A percentile compares a stretch with the other conserved stretches of the same genome.
Evolutionary conservation across 2,797 vertebrate species (phyloP).

Genomic region (Sciurus carolinensis): DNA sequence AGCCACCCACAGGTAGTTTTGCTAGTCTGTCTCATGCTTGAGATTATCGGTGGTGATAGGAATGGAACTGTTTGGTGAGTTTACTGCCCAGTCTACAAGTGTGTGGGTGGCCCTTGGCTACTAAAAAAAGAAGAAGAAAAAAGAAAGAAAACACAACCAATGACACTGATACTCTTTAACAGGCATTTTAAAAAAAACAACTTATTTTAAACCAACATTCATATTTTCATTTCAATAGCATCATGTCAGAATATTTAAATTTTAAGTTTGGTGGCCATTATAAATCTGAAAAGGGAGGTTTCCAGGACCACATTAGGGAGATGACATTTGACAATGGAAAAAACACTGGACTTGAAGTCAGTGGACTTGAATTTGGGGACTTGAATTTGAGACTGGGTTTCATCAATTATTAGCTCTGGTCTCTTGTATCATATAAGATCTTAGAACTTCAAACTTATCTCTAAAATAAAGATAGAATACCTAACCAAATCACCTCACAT

Average conservation of each 20-base stretch:
- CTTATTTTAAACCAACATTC: not conserved
- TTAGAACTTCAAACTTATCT: not conserved
- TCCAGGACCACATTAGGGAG: not conserved
- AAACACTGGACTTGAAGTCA: not conserved
- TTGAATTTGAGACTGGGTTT: not conserved
- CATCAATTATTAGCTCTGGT: not conserved
- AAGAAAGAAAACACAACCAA: no score
- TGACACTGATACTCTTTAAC: not conserved
- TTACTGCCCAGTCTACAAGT: not conserved
- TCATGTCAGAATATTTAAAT: not conserved
- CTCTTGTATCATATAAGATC: not conserved
- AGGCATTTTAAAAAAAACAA: not conserved
- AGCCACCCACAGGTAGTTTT: not conserved
- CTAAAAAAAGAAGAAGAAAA: not conserved
- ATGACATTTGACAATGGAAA: not conserved
- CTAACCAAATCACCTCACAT: not conserved
- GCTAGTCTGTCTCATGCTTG: not conserved
- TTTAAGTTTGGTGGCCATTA: not conserved
- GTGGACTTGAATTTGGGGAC: not conserved
- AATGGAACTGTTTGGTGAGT: not conserved
- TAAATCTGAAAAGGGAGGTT: not conserved
- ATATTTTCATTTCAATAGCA: constrained; percentile 49
- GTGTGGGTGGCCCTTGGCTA: not conserved
- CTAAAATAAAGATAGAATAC: not conserved
- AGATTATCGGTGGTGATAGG: not conserved